phyloP scores from a whole-genome alignment of 1,140 invertebrate genomes.

The Chironomus tepperi region DNA sequence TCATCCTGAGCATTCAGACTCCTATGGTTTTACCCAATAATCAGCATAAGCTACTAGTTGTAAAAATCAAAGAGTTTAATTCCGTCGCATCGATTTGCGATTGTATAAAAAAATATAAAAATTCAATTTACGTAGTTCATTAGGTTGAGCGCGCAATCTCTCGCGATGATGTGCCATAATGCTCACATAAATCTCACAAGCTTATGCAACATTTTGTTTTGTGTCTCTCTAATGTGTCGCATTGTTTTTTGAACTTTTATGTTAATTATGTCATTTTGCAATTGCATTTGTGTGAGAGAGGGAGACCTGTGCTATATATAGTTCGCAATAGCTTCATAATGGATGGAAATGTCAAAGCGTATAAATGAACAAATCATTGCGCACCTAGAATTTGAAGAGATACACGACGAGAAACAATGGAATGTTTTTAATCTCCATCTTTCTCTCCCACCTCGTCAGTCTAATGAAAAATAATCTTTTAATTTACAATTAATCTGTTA shows the following conservation, averaged over 20 bases:
- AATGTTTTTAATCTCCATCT: neutral
- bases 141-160: neutral
- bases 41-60: no score
- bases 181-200: neutral
- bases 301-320: neutral
- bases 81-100: no score
- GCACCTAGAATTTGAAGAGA: conserved; percentile 1
- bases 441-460: neutral
- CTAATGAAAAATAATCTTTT: neutral
- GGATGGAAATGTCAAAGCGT: conserved; percentile 1
- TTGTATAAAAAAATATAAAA: no score
- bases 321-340: neutral
- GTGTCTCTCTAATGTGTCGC: neutral
- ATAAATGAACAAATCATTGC: conserved; percentile 7
- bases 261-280: neutral
- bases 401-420: neutral
- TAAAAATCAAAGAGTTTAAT: no score
- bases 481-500: neutral
- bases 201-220: neutral
- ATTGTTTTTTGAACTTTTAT: conserved; percentile 9
- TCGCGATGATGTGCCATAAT: neutral
- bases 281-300: neutral
- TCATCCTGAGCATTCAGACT: no score
- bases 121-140: no score
- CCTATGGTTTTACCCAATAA: no score